Base-by-base conservation (phyloP, 2,797 vertebrate genomes). In the Huso huso region DNA sequence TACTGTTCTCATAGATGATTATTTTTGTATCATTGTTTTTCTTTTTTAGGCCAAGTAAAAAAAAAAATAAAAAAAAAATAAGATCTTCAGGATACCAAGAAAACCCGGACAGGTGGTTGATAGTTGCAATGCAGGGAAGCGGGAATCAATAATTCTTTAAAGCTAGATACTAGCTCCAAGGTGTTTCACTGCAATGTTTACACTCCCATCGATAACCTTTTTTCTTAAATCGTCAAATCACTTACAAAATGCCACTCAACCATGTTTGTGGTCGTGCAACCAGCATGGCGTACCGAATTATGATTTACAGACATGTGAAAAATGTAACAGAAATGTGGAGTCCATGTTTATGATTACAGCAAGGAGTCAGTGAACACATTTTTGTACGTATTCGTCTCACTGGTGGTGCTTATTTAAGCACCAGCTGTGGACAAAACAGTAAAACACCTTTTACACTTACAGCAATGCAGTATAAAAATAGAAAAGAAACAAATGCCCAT, bases 391-490 rank as follows among this genome's bases (percentile, higher is more conserved):
- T 37, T 37, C 2, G 2, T 37, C 23, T 37, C 23, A 37, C 23
- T 37, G 51, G 51, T 18, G 8, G 12, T 55, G 8, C 12, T 55
- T 12, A 9, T 55, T 55, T 55, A 55, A 55, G 52, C 52, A 55
- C 8, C 52, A 8, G 8, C 52, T 55, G 59, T 71, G 73, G 70
- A 72, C 74, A 77, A 75, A 67, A 67, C 62, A 87, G 80, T 81
- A 81, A 86, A 86, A 87, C 80, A 86, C 81, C 73, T 79, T 78
- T 80, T 78, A 84, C 83, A 84, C 82, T 82, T 81, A 84, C 57
- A 65, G 68, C 66, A 83, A 86, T 76, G 77, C 82, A 80, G 82
- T 81, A 82, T 74, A 83, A 83, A 76, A 50, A 65, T 51, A 71
- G 71, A 75, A 75, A 59, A 71, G 73, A 72, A 72, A 70, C 74